Evolutionary conservation across 2,888 invertebrate genomes (phyloP).

Genomic region (Cryptus armator): DNA sequence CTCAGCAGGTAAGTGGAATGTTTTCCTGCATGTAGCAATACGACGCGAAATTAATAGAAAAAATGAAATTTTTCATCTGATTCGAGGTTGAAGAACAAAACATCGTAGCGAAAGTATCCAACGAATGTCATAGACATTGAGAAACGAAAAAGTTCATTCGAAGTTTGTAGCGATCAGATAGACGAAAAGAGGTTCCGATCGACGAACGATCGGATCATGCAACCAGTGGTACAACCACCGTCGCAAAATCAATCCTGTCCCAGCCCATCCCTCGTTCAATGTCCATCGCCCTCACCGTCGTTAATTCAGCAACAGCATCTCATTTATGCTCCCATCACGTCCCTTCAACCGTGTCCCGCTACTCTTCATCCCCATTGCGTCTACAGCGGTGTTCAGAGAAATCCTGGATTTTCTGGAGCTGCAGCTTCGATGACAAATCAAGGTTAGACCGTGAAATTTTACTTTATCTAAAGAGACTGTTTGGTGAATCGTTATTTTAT

Average conservation of each 20-base stretch:
- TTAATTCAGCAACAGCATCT: conserved; percentile 75
- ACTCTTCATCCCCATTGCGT: conserved; percentile 77
- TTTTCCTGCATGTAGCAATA: not conserved
- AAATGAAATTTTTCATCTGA: conserved; percentile 40
- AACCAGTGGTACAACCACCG: conserved; percentile 75
- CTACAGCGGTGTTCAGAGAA: conserved; percentile 76
- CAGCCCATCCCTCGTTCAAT: conserved; percentile 68
- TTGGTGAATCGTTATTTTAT: not conserved
- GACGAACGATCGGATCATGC: conserved; percentile 77
- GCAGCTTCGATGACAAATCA: conserved; percentile 72
- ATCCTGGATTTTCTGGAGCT: conserved; percentile 69
- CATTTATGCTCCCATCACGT: conserved; percentile 79
- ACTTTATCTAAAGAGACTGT: not conserved
- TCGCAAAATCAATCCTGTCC: conserved; percentile 75
- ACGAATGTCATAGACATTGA: conserved; percentile 16
- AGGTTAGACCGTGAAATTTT: conserved; percentile 71
- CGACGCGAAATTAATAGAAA: not conserved
- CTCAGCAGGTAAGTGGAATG: conserved; percentile 46
- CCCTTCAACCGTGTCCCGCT: conserved; percentile 76
- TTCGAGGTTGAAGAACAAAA: conserved; percentile 58
- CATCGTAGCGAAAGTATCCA: conserved; percentile 7
- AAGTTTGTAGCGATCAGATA: not conserved
- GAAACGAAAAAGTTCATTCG: not conserved
- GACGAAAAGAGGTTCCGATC: conserved; percentile 60
- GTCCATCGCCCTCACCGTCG: conserved; percentile 63